A percentile compares a stretch with the other conserved stretches of the same genome.
Conservation (phyloP, 2,888 invertebrate genomes). For the Autographa pulchrina region DNA sequence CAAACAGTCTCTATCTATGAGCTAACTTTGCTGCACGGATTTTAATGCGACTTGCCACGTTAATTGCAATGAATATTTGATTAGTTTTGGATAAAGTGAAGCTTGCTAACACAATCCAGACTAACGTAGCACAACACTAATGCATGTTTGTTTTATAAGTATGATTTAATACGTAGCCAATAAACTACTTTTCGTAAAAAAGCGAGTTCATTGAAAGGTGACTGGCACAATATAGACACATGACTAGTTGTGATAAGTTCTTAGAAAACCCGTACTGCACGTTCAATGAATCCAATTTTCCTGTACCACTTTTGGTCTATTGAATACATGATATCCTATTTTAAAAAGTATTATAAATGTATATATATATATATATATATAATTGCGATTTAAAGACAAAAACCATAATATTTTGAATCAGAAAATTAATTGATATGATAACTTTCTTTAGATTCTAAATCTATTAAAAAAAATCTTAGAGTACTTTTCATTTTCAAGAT, state of each 20-base stretch:
- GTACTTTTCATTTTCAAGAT: too few relatives aligned
- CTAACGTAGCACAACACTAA: too few relatives aligned
- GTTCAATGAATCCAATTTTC: neutral
- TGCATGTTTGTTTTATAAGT: too few relatives aligned
- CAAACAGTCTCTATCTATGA: neutral
- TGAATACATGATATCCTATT: too few relatives aligned
- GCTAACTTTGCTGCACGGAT: neutral
- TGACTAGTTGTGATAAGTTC: neutral
- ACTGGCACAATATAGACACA: neutral
- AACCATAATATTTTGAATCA: too few relatives aligned
- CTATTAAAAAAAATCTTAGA: too few relatives aligned
- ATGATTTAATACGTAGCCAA: neutral
- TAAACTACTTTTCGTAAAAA: neutral
- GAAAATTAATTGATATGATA: too few relatives aligned
- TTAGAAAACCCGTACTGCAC: neutral
- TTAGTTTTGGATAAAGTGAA: neutral
- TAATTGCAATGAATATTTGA: neutral
- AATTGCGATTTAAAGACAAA: too few relatives aligned
- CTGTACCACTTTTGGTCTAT: neutral
- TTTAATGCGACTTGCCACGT: neutral
- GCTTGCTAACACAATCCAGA: too few relatives aligned
- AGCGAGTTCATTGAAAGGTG: neutral
- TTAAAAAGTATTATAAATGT: too few relatives aligned
- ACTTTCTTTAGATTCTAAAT: too few relatives aligned
- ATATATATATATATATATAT: too few relatives aligned